Percentiles rank a stretch among this genome's conserved stretches.
phyloP scores from a whole-genome alignment of 2,888 invertebrate genomes.

The Cistogaster globosa region DNA sequence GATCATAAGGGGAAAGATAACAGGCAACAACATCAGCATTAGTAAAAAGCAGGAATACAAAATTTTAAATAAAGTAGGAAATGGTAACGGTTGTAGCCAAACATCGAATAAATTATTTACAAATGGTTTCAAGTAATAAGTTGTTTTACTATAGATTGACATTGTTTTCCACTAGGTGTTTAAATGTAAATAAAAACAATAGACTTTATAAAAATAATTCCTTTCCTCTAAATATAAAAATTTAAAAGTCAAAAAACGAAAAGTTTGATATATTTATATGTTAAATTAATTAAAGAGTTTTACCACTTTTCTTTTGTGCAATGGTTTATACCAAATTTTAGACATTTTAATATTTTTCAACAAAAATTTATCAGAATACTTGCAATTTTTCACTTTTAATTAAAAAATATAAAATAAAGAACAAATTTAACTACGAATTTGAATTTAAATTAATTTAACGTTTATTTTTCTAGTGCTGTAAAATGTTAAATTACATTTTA shows the following conservation, averaged over 20 bases:
- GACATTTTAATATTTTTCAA: constrained; percentile 33
- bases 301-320: constrained; percentile 79
- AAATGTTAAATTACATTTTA: not conserved
- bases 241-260: too few species aligned
- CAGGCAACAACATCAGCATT: constrained; percentile 71
- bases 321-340: constrained; percentile 78
- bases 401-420: not conserved
- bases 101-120: constrained; percentile 74
- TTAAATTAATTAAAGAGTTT: not conserved
- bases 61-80: constrained; percentile 78
- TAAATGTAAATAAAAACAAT: not conserved
- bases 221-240: too few species aligned
- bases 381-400: not conserved
- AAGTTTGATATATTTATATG: not conserved
- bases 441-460: constrained; percentile 15
- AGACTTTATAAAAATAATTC: not conserved
- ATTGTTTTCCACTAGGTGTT: constrained; percentile 75
- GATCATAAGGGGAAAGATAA: constrained; percentile 68
- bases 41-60: constrained; percentile 72
- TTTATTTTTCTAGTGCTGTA: constrained; percentile 16
- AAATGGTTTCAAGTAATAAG: constrained; percentile 78
- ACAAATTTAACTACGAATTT: constrained; percentile 2
- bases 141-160: constrained; percentile 73
- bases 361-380: not conserved
- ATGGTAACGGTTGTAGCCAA: constrained; percentile 79